Evolutionary conservation across 1,140 invertebrate species (phyloP), one percentile per base, ranked within the genome.

Genomic region (Drosophila orosa): DNA sequence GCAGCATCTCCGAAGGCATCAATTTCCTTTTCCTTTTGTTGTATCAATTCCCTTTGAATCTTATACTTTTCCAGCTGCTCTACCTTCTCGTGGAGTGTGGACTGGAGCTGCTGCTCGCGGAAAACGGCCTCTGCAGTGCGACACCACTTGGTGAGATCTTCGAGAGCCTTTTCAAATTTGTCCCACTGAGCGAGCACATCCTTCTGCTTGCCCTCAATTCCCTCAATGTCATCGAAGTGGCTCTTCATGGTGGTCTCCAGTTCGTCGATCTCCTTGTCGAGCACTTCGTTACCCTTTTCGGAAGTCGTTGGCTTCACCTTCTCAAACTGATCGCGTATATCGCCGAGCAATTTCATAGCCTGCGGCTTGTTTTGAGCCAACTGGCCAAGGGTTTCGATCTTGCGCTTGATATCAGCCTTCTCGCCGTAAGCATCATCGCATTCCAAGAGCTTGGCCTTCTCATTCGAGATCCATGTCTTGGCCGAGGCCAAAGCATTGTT

Each of bases 1-100:
- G 96, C 97, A 75, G 95, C 95, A 92, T 99, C 98, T 12, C 97
- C 95, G 92, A 99, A 98, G 27, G 94, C 93, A 92, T 99, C 98
- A 63, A 99, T 96, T 83, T 95, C 94, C 74, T 94, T 94, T 92
- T 98, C 97, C 83, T 96, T 95, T 22, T 94, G 94, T 33, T 95
- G 92, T 59, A 98, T 95, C 33, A 94, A 92, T 66, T 97, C 95
- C n/a, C 96, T 94, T 77, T 96, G 94, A 17, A 95, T 94, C 73
- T 95, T 95, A 65, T 96, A 95, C 35, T 93, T 93, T 61, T 95
- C 93, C n/a, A 98, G 92, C 78, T 96, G 95, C 9, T 93, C 92
- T 87, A 96, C 94, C 92, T 99, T 99, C 75, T 98, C 97, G 54
- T 95, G 92, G 22, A 98, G 92, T 12, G 95, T 96, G 8, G 95